phyloP scores from a whole-genome alignment of 1,140 invertebrate genomes.

The Heliconius hermathena region DNA sequence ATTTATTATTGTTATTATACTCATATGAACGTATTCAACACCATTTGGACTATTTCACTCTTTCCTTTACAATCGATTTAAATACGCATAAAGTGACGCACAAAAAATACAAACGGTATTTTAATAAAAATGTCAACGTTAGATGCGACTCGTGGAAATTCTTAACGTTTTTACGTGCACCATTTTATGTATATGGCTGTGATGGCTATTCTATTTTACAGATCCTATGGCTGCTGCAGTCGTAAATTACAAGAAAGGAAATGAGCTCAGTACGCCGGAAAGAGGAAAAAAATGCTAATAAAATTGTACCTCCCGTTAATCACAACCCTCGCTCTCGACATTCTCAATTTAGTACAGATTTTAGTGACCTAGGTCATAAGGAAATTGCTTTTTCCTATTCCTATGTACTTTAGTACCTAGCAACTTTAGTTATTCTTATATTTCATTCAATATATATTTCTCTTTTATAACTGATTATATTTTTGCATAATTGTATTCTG shows the following conservation, averaged over 20 bases:
- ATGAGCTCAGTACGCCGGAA: conserved; percentile 44
- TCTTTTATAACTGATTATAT: too few species aligned
- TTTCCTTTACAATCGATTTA: not conserved
- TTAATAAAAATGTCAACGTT: conserved; percentile 7
- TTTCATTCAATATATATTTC: not conserved
- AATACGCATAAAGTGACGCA: not conserved
- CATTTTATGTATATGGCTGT: conserved; percentile 8
- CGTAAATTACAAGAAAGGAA: conserved; percentile 47
- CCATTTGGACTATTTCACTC: not conserved
- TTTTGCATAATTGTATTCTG: too few species aligned
- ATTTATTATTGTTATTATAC: too few species aligned
- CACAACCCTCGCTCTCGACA: conserved; percentile 42
- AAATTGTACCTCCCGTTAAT: conserved; percentile 49
- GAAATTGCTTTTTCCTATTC: conserved; percentile 33
- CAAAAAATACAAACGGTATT: conserved; percentile 2
- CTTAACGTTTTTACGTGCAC: conserved; percentile 4
- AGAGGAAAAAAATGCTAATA: conserved; percentile 49
- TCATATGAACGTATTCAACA: not conserved
- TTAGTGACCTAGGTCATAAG: conserved; percentile 37
- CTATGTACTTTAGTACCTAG: not conserved
- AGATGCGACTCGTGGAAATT: not conserved
- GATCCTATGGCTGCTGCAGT: conserved; percentile 36
- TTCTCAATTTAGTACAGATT: conserved; percentile 40
- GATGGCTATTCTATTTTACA: conserved; percentile 31
- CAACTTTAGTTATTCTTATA: not conserved